Conservation (phyloP, 2,888 invertebrate species). For the Achlya flavicornis region DNA sequence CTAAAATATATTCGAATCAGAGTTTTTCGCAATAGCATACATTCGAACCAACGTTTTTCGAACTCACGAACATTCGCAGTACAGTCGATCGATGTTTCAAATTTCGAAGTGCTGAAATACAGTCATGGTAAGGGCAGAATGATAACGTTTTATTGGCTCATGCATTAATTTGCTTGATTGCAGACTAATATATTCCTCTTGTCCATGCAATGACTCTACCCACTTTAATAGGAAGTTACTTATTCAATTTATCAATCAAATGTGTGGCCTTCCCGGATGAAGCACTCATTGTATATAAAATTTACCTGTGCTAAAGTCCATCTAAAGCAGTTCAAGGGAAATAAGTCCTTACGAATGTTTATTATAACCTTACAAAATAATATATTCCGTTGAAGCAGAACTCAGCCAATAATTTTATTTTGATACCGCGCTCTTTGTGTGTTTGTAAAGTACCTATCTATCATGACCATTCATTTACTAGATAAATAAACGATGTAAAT, state of each 20-base stretch:
- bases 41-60: too few relatives aligned
- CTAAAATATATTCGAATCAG: too few relatives aligned
- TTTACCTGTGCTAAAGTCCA: conserved; percentile 4
- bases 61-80: too few relatives aligned
- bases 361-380: neutral
- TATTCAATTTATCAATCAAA: conserved; percentile 1
- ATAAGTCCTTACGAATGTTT: neutral
- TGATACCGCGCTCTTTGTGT: neutral
- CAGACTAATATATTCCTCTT: neutral
- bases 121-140: too few relatives aligned
- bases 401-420: neutral
- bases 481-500: neutral
- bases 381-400: too few relatives aligned
- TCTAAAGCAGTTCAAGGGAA: neutral
- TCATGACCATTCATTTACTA: too few relatives aligned
- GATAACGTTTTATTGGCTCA: too few relatives aligned
- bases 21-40: too few relatives aligned
- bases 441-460: neutral
- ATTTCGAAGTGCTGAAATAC: too few relatives aligned
- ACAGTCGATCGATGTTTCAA: too few relatives aligned
- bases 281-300: neutral
- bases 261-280: neutral
- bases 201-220: neutral
- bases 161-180: neutral
- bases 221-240: neutral